Base-by-base conservation (phyloP, 2,797 vertebrate genomes). In the Leptoclinus maculatus region DNA sequence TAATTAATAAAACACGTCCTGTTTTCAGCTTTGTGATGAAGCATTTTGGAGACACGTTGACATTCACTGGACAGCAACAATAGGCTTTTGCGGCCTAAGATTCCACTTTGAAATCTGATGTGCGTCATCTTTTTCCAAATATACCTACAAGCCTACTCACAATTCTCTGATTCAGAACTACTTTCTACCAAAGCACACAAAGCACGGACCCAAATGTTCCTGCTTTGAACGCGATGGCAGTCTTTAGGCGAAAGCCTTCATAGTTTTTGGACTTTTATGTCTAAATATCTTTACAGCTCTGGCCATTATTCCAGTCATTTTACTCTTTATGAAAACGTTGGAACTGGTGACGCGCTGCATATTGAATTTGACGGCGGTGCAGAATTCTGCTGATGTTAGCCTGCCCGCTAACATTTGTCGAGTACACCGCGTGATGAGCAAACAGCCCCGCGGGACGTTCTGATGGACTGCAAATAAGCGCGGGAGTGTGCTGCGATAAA, bases 391-490 rank as follows among this genome's bases (percentile, higher is more conserved):
- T 85, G 88, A 80, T 78, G 80, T 85, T 71, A 75, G 47, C 23
- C 69, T 43, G 78, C 64, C 10, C 12, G 68, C 74, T 72, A 68
- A 80, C 74, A 76, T 76, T 82, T 86, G 82, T 80, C 2, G n/a
- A 74, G 83, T 21, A 78, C 76, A 78, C 7, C 41, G 86, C 74
- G 84, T 85, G 87, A 78, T 64, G 85, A 88, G 86, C 86, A 81
- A 87, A 85, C 81, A 70, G 74, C 79, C 79, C 87, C 79, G 70
- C 63, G 67, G 80, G 64, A 79, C 78, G 72, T 34, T 72, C 86
- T 76, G 85, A 81, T 62, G 67, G 78, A 79, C 83, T 77, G 82
- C 77, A 79, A 82, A 84, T 80, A 74, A 70, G 80, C 66, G 19
- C 43, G 7, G 45, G 41, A 66, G 71, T 41, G 63, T 29, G 39